These are phyloP conservation scores for Sebastes miniatus DNA, from an alignment of 2,797 vertebrate genomes.

Conservation along the genomic window DNA sequence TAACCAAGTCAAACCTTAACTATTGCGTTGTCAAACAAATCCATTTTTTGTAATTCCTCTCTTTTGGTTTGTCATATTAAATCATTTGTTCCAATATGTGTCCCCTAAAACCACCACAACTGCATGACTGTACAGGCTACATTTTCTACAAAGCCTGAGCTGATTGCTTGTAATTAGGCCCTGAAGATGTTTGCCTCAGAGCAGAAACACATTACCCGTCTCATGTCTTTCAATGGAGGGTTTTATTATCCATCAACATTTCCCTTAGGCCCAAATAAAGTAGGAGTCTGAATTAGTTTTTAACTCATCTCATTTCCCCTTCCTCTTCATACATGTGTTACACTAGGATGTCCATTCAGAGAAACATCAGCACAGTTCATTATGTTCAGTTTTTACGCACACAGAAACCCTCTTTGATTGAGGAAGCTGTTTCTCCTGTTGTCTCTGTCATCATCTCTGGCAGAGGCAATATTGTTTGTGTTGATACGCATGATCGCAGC, in stretches of 20 bases:
- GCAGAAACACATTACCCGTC: slow-evolving; percentile 25
- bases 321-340: slow-evolving; percentile 11
- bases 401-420: not conserved
- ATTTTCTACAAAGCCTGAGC: not conserved
- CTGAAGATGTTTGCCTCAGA: slow-evolving; percentile 22
- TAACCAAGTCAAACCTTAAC: not conserved
- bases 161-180: slow-evolving; percentile 33
- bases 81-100: not conserved
- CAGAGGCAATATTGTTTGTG: not conserved
- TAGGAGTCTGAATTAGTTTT: slow-evolving; percentile 8
- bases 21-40: not conserved
- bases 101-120: not conserved
- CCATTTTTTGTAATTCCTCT: not conserved
- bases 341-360: slow-evolving; percentile 3
- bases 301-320: slow-evolving; percentile 21
- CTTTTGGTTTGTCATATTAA: not conserved
- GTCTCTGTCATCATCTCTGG: not conserved
- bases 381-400: not conserved
- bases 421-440: not conserved
- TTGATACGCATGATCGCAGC: not conserved
- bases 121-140: not conserved
- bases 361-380: not conserved
- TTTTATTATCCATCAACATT: slow-evolving; percentile 40
- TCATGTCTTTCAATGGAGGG: slow-evolving; percentile 19
- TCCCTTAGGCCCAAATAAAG: slow-evolving; percentile 22